These are phyloP conservation scores for Sarotherodon lohbergeri DNA, from an alignment of 2,113 vertebrate species.

Conservation along the genomic window DNA sequence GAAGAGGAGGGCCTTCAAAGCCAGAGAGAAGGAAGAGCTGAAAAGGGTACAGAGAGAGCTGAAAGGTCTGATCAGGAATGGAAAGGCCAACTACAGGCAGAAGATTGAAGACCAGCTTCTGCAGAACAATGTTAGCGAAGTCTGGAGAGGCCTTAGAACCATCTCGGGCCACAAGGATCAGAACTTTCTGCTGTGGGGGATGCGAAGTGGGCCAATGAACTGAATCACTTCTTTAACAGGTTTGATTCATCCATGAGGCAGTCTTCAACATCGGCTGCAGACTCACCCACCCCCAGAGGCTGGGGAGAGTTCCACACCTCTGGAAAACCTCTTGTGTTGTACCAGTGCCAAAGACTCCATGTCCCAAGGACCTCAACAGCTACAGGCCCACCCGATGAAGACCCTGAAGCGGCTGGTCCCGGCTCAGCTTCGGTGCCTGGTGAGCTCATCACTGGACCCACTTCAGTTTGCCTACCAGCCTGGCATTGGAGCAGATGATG, in stretches of 20 bases:
- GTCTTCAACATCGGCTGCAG: accelerated
- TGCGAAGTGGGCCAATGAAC: neutral
- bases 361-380: neutral
- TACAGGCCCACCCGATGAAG: neutral
- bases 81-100: neutral
- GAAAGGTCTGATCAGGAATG: neutral
- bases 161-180: accelerated
- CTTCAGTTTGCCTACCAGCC: neutral
- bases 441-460: neutral
- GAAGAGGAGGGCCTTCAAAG: neutral
- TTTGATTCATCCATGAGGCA: neutral
- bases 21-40: neutral
- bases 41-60: neutral
- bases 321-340: neutral
- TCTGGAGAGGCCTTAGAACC: neutral
- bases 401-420: accelerated
- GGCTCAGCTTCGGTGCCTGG: accelerated
- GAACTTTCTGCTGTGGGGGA: neutral
- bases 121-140: neutral
- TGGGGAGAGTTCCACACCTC: accelerated
- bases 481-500: neutral
- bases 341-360: neutral
- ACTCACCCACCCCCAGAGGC: neutral
- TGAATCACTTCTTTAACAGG: neutral
- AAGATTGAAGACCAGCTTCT: accelerated